Evolutionary conservation across 1,140 invertebrate species (phyloP), one percentile per base, ranked within the genome.

Genomic region (Rhizoglyphus robini): DNA sequence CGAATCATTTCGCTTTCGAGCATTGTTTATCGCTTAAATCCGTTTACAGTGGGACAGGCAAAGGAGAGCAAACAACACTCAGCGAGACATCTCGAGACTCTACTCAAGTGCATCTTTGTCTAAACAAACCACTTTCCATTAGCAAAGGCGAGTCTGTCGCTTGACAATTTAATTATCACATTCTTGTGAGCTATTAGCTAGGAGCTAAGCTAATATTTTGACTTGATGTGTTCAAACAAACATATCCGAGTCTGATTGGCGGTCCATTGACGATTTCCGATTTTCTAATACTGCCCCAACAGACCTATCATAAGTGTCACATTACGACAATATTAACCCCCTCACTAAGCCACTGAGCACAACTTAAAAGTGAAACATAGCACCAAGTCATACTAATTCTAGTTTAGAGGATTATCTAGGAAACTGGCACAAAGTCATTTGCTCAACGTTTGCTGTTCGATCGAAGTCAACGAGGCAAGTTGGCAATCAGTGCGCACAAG

Each of bases 91-190:
- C n/a, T n/a, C n/a, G n/a, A n/a, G n/a, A n/a, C n/a, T n/a, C n/a
- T n/a, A n/a, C n/a, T n/a, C n/a, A n/a, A n/a, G n/a, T n/a, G n/a
- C n/a, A n/a, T n/a, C n/a, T 54, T 54, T 27, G 51, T 54, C 51
- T 54, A 54, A 54, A 54, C 51, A 54, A 54, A 54, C 8, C 51
- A 54, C 51, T 54, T 5, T 8, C 51, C 8, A 25, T 5, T 32
- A 15, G 31, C 23, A 8, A 5, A 8, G 23, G 8, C 23, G 8
- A 54, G 8, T 54, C 23, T 8, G 8, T 54, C 8, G 23, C 20
- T 54, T 54, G 51, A 54, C 51, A 54, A 54, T 54, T 54, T 54
- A 54, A 54, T 54, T 54, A 54, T 54, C 51, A 27, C 20, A 20
- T 54, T 8, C 31, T 8, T 8, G 8, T 54, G 8, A 23, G 15